phyloP scores from a whole-genome alignment of 2,888 invertebrate species.

The Yponomeuta plumbellus region DNA sequence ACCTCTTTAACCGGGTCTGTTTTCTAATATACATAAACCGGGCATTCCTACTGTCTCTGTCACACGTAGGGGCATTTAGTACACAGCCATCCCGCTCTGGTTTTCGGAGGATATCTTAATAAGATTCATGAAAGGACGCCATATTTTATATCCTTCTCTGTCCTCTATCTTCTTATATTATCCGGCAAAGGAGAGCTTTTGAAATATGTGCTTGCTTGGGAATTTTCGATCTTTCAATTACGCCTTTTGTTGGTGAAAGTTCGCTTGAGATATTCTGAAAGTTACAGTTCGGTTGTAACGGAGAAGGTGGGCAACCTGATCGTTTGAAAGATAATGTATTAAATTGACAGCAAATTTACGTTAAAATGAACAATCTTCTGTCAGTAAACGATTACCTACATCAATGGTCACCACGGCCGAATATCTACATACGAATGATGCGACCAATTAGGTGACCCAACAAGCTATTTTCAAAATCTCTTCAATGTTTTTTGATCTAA shows the following conservation, averaged over 20 bases:
- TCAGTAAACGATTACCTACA: too few relatives aligned
- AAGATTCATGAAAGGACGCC: slow-evolving; percentile 90
- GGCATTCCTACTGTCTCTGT: slow-evolving; percentile 31
- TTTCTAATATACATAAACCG: slow-evolving; percentile 74
- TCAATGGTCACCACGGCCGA: too few relatives aligned
- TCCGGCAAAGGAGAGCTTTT: slow-evolving; percentile 65
- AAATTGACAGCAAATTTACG: too few relatives aligned
- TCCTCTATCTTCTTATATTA: slow-evolving; percentile 78
- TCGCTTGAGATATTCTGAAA: slow-evolving; percentile 45
- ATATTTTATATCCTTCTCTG: slow-evolving; percentile 85
- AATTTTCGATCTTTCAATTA: slow-evolving; percentile 76
- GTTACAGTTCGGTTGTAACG: slow-evolving; percentile 31
- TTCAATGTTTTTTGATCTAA: too few relatives aligned
- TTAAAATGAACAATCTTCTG: too few relatives aligned
- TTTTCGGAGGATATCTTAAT: slow-evolving; percentile 85
- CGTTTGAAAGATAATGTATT: background rate
- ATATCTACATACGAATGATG: too few relatives aligned
- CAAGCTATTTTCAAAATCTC: too few relatives aligned
- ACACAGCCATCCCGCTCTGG: slow-evolving; percentile 49
- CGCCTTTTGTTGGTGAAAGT: slow-evolving; percentile 56
- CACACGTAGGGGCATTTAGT: slow-evolving; percentile 28
- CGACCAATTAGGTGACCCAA: too few relatives aligned
- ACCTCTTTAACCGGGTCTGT: slow-evolving; percentile 71
- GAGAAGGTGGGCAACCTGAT: background rate
- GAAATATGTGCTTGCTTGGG: slow-evolving; percentile 74